Conservation (phyloP, 2,113 vertebrate genomes). For the Tragelaphus scriptus region DNA sequence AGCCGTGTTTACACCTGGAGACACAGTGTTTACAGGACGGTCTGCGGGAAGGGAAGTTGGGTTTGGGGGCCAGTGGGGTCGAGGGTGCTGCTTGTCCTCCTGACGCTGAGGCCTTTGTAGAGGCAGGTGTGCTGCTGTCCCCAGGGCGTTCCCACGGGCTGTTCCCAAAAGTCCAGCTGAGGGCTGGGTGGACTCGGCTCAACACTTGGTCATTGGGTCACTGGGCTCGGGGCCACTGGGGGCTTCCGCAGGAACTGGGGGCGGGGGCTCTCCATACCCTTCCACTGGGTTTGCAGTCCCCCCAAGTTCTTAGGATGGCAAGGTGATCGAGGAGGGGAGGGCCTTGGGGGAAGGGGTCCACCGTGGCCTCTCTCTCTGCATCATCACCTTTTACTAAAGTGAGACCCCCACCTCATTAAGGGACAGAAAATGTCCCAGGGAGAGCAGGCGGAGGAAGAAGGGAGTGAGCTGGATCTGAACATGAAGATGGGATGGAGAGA, state of each 20-base stretch:
- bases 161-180: background rate
- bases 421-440: background rate
- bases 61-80: background rate
- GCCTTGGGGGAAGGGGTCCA: background rate
- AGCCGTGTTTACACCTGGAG: background rate
- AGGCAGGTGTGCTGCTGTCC: background rate
- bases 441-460: background rate
- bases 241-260: background rate
- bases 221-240: background rate
- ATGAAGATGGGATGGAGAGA: background rate
- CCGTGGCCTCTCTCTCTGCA: background rate
- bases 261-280: background rate
- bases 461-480: background rate
- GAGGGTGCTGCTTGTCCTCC: background rate
- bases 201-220: background rate
- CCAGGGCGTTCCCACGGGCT: background rate
- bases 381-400: background rate
- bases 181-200: background rate
- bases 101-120: background rate
- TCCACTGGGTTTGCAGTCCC: background rate
- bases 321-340: background rate
- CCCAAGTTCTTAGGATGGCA: background rate
- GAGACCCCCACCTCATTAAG: background rate
- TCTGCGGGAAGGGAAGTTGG: background rate
- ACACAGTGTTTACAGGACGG: background rate